Percentiles rank a stretch among this genome's conserved stretches.
These are phyloP conservation scores for Enteromius thamalakanensis DNA, from an alignment of 2,797 vertebrate species.

Conservation along the genomic window DNA sequence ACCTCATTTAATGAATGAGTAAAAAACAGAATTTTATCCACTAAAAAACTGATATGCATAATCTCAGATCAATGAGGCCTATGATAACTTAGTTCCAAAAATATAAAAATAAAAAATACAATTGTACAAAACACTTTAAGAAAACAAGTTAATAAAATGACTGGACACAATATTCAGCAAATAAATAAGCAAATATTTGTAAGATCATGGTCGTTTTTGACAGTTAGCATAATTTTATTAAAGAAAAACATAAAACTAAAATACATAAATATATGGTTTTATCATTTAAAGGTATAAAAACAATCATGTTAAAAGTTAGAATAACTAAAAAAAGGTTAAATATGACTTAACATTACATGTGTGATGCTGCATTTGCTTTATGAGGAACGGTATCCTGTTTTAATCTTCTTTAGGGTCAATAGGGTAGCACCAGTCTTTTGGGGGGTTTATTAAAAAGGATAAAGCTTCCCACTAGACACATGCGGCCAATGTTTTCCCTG, in stretches of 20 bases:
- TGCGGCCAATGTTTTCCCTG: slow-evolving; percentile 67
- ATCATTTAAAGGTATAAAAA: neutral
- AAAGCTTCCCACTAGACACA: slow-evolving; percentile 73
- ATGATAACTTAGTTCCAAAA: neutral
- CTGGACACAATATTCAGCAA: neutral
- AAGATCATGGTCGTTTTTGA: neutral
- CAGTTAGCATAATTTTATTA: neutral
- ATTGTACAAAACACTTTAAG: neutral
- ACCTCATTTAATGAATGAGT: neutral
- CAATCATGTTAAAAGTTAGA: neutral
- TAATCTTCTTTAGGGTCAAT: slow-evolving; percentile 52
- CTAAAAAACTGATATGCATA: neutral
- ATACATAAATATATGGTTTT: neutral
- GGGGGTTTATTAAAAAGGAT: slow-evolving; percentile 80
- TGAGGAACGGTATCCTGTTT: slow-evolving; percentile 38
- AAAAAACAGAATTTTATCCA: neutral
- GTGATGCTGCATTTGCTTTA: slow-evolving; percentile 51
- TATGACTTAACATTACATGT: neutral
- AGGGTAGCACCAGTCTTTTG: slow-evolving; percentile 76
- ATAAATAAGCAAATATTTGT: neutral
- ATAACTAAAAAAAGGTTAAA: neutral
- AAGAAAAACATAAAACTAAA: neutral
- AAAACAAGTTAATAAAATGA: neutral
- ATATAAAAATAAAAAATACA: neutral
- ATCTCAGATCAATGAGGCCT: neutral